phyloP scores from a whole-genome alignment of 2,888 invertebrate genomes.

The Drosophila nr. perissopoda region DNA sequence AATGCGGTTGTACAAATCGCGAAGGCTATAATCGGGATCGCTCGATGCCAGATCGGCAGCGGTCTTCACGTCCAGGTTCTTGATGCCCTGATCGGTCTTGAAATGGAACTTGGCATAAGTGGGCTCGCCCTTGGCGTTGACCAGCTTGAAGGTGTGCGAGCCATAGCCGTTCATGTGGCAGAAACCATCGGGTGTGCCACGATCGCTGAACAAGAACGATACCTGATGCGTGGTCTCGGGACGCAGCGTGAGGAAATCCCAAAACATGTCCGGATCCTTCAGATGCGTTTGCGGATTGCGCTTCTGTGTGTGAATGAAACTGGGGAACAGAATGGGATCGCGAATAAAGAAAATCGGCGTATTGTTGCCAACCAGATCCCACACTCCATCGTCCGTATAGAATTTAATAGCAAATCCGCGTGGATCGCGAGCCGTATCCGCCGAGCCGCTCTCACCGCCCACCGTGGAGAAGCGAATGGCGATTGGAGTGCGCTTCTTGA shows the following conservation, averaged over 20 bases:
- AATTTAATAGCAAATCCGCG: conserved; percentile 97
- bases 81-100: conserved; percentile 96
- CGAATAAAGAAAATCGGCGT: conserved; percentile 97
- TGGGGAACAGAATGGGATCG: conserved; percentile 96
- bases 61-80: conserved; percentile 88
- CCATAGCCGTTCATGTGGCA: conserved; percentile 98
- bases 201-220: conserved; percentile 94
- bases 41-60: conserved; percentile 86
- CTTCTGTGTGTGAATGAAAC: conserved; percentile 98
- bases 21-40: conserved; percentile 95
- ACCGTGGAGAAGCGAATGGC: conserved; percentile 94
- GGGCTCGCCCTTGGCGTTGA: conserved; percentile 91
- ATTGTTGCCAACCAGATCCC: conserved; percentile 97
- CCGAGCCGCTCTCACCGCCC: conserved; percentile 95
- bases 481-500: conserved; percentile 93
- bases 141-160: conserved; percentile 96
- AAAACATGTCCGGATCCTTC: conserved; percentile 97
- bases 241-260: conserved; percentile 96
- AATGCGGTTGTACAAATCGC: conserved; percentile 96
- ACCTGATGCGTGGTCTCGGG: conserved; percentile 95
- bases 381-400: conserved; percentile 96
- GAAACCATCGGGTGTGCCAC: conserved; percentile 97
- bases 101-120: conserved; percentile 97
- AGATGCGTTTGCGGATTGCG: conserved; percentile 96
- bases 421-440: conserved; percentile 96